phyloP scores from a whole-genome alignment of 2,888 invertebrate genomes.

The Clivina fossor region DNA sequence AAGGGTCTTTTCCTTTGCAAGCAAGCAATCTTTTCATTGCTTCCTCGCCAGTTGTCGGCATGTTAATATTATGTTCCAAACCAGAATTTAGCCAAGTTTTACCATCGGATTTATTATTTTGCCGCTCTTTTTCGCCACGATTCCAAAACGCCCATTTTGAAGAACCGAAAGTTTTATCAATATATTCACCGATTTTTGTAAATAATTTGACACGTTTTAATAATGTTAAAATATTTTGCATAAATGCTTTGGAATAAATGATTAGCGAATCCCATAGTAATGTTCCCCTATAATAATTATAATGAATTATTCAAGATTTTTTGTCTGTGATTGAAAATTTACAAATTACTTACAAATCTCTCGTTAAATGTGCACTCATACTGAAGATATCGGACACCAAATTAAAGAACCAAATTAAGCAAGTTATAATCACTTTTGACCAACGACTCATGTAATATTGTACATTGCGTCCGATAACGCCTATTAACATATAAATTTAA shows the following conservation, averaged over 20 bases:
- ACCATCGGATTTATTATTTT: constrained; percentile 28
- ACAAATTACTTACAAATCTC: constrained; percentile 66
- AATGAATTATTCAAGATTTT: constrained; percentile 2
- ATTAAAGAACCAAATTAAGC: constrained; percentile 76
- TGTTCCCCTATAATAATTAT: constrained; percentile 36
- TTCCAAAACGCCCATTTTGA: constrained; percentile 62
- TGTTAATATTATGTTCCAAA: constrained; percentile 70
- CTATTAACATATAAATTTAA: constrained; percentile 41
- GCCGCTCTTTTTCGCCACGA: constrained; percentile 22
- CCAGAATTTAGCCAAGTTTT: constrained; percentile 56
- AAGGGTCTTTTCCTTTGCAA: constrained; percentile 95
- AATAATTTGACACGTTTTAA: constrained; percentile 54
- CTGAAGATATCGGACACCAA: constrained; percentile 78
- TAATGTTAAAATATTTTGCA: constrained; percentile 56
- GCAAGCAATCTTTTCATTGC: constrained; percentile 91
- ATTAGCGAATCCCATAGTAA: constrained; percentile 45
- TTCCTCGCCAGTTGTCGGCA: constrained; percentile 90
- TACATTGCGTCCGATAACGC: constrained; percentile 51
- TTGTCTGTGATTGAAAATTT: neutral
- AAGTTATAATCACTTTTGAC: constrained; percentile 59
- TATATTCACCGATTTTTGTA: constrained; percentile 55
- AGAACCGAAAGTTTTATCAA: constrained; percentile 62
- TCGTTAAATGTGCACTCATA: constrained; percentile 71
- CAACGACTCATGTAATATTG: constrained; percentile 58
- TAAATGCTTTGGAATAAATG: constrained; percentile 57